Conservation (phyloP, 2,113 vertebrate species). For the Istiophorus platypterus region DNA sequence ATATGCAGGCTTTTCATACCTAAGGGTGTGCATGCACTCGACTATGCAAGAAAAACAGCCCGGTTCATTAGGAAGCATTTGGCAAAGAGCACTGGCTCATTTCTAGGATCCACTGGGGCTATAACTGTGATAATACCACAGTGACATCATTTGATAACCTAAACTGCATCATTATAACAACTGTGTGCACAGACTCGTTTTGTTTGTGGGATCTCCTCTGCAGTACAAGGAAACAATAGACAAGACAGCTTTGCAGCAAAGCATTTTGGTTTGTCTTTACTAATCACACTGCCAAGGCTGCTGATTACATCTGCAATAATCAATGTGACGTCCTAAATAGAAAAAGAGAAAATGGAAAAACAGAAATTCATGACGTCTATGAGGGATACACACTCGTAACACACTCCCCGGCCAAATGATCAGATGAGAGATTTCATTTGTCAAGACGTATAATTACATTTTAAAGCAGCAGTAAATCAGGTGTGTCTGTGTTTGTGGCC, state of each 20-base stretch:
- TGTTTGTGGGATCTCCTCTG: constrained; percentile 40
- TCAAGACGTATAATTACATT: constrained; percentile 74
- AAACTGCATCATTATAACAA: constrained; percentile 59
- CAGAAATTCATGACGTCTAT: constrained; percentile 14
- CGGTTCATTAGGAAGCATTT: constrained; percentile 48
- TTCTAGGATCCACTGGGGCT: constrained; percentile 35
- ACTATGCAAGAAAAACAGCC: constrained; percentile 19
- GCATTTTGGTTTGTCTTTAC: constrained; percentile 53
- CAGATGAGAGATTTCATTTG: constrained; percentile 60
- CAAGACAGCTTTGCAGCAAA: constrained; percentile 35
- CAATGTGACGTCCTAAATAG: constrained; percentile 58
- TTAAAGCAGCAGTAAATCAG: constrained; percentile 78
- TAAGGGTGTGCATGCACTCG: not conserved
- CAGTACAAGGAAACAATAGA: constrained; percentile 22
- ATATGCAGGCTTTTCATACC: constrained; percentile 12
- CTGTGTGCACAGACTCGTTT: constrained; percentile 15
- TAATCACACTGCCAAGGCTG: constrained; percentile 61
- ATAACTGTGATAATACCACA: constrained; percentile 45
- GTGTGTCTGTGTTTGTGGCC: constrained; percentile 52
- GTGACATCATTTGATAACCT: constrained; percentile 63
- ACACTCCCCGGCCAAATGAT: constrained; percentile 38
- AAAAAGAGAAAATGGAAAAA: constrained; percentile 46
- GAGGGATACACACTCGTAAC: constrained; percentile 41
- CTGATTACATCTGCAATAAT: constrained; percentile 72
- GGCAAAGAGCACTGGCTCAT: constrained; percentile 31